Evolutionary conservation across 2,888 invertebrate species (phyloP), one percentile per base, ranked within the genome.

Genomic region (Pollenia labialis): DNA sequence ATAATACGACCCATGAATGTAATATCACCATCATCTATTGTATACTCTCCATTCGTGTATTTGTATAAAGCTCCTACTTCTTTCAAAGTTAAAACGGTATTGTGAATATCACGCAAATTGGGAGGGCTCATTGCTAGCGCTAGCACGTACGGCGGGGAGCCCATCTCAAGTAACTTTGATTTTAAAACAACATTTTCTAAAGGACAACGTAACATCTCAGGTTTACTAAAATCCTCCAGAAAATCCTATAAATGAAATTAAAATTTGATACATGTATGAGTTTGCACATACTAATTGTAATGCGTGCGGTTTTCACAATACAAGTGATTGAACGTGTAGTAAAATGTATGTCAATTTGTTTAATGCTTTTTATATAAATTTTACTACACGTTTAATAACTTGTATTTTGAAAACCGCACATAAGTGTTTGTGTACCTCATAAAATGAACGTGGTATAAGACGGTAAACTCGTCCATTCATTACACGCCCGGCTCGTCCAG

Each of bases 91-190:
- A 97, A 94, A 88, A 99, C 94, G 0, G 98, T 97, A 74, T 95
- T 95, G 85, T 96, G 95, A 89, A 99, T 96, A 91, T 97, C 97
- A 23, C 95, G 94, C 50, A 98, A 94, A 91, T 97, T 96, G 0
- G 99, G 99, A n/a, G 98, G 98, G 90, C 97, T 96, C 92, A 99
- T 94, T 1, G 98, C 97, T 42, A 97, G 93, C 0, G 97, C 97
- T 0, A 99, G 94, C 23, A 99, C 95, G 44, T 96, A 95, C 64
- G 94, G 94, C 44, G 97, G 97, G 0, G 97, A 96, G 16, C 97
- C 97, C 95, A 98, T 95, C 64, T 97, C 95, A 66, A 99, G 92
- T 90, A 96, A 92, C 92, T 99, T 99, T 0, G 97, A 95, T 77
- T 96, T 95, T 0, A 99, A 94, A n/a, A 99, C 96, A 64, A 97